Percentiles rank a stretch among this genome's conserved stretches.
Conservation (phyloP, 2,888 invertebrate genomes). For the Syrista parreyssii region DNA sequence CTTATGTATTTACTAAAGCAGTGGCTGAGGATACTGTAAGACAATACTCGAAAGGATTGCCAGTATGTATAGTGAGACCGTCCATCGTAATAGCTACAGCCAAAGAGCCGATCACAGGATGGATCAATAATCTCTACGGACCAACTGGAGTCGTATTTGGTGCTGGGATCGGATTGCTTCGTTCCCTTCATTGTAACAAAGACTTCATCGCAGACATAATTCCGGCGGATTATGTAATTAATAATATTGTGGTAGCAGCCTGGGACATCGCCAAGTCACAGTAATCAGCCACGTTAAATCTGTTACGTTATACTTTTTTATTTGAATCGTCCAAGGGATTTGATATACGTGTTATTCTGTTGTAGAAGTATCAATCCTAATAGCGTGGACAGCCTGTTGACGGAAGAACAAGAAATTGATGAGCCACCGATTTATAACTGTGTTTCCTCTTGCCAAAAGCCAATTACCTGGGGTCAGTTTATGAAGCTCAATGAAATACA, state of each 20-base stretch:
- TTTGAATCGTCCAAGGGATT: not conserved
- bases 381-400: conserved; percentile 13
- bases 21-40: conserved; percentile 75
- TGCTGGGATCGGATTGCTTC: conserved; percentile 72
- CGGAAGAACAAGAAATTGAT: conserved; percentile 31
- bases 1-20: conserved; percentile 80
- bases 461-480: conserved; percentile 81
- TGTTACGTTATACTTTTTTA: not conserved
- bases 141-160: conserved; percentile 71
- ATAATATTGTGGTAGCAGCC: conserved; percentile 71
- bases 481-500: conserved; percentile 69
- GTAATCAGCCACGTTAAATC: conserved; percentile 31
- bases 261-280: conserved; percentile 65
- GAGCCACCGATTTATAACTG: conserved; percentile 83
- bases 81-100: conserved; percentile 69
- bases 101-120: conserved; percentile 68
- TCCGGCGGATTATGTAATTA: conserved; percentile 76
- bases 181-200: conserved; percentile 69
- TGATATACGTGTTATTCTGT: not conserved
- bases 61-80: conserved; percentile 77
- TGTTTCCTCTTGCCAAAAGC: conserved; percentile 85
- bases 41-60: conserved; percentile 69
- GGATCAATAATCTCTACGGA: conserved; percentile 80
- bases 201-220: conserved; percentile 74
- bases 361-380: conserved; percentile 3